A percentile compares a stretch with the other conserved stretches of the same genome.
Evolutionary conservation across 2,797 vertebrate genomes (phyloP).

Genomic region (Liasis olivaceus): DNA sequence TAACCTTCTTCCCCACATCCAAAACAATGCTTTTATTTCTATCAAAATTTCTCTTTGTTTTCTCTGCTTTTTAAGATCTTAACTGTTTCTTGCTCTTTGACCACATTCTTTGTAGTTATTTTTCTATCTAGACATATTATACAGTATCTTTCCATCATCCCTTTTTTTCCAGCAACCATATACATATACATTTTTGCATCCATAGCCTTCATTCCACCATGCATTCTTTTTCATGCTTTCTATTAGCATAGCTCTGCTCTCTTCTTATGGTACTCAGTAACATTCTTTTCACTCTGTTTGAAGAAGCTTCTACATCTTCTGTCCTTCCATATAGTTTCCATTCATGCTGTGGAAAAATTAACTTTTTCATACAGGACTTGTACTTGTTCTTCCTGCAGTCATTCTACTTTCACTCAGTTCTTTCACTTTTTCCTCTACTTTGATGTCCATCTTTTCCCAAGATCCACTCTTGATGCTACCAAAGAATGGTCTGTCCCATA

Average conservation of each 20-base stretch:
- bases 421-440: neutral
- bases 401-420: neutral
- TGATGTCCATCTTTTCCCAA: neutral
- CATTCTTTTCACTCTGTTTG: too few species aligned
- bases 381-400: neutral
- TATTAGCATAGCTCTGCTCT: too few species aligned
- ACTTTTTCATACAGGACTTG: too few species aligned
- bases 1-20: neutral
- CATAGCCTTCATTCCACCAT: too few species aligned
- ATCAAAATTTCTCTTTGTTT: neutral
- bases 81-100: neutral
- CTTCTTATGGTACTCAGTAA: too few species aligned
- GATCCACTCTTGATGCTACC: neutral
- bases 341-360: too few species aligned
- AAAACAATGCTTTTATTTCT: neutral
- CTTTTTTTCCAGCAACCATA: neutral
- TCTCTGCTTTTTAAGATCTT: neutral
- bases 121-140: neutral
- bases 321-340: too few species aligned
- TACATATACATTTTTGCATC: too few species aligned
- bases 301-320: too few species aligned
- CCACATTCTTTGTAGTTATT: neutral
- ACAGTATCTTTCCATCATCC: neutral
- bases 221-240: too few species aligned
- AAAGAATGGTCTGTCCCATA: neutral